Percentiles rank a stretch among this genome's conserved stretches.
Conservation (phyloP, 1,140 invertebrate genomes). For the Saxidomus purpurata region DNA sequence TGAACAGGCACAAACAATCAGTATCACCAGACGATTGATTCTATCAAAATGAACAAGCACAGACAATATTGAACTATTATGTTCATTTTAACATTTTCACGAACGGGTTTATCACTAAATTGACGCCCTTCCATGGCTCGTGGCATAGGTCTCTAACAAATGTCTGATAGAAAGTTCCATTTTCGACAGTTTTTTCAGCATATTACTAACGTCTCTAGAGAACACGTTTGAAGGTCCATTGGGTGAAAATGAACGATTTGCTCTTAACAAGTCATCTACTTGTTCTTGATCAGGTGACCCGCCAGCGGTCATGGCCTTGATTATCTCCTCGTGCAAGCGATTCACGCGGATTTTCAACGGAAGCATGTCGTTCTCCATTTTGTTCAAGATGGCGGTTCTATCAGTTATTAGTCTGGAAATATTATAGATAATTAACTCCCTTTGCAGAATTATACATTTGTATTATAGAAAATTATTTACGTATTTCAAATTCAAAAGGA, state of each 20-base stretch:
- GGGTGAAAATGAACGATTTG: constrained; percentile 25
- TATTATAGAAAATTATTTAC: too few species aligned
- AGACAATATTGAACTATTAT: too few species aligned
- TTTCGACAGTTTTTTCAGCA: constrained; percentile 61
- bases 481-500: neutral
- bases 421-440: too few species aligned
- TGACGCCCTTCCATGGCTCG: constrained; percentile 46
- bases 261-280: constrained; percentile 27
- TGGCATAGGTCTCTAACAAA: constrained; percentile 48
- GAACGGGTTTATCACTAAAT: neutral
- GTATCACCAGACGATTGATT: too few species aligned
- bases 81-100: too few species aligned
- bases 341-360: constrained; percentile 66
- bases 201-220: constrained; percentile 51
- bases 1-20: too few species aligned
- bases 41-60: too few species aligned
- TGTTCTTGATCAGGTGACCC: constrained; percentile 44
- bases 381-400: constrained; percentile 40
- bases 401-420: constrained; percentile 58
- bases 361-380: constrained; percentile 67
- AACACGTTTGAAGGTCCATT: constrained; percentile 25
- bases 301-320: constrained; percentile 49
- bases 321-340: constrained; percentile 61
- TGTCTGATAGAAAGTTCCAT: constrained; percentile 66
- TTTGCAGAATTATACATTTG: too few species aligned